Evolutionary conservation across 1,140 invertebrate species (phyloP), one percentile per base, ranked within the genome.

Genomic region (Drosophila obscura): DNA sequence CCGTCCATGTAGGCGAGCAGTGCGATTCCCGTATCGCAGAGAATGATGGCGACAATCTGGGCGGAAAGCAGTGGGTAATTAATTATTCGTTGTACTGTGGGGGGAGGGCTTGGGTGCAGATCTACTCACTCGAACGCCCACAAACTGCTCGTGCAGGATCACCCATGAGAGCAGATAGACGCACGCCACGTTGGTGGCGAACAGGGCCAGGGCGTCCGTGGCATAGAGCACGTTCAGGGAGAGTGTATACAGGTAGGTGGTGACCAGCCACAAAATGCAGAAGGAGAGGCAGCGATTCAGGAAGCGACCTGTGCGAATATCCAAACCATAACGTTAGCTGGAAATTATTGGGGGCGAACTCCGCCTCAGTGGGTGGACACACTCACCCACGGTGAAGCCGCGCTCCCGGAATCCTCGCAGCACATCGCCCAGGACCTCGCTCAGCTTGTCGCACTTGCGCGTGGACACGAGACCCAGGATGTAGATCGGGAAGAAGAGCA

Each of bases 141-240:
- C 97, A 93, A 99, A 99, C 91, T 99, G 97, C 89, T 99, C 97
- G 90, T 99, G 97, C 44, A 99, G 93, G 79, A 99, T 97, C 52
- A 98, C 97, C 98, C 97, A 99, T 1, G 97, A 98, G 2, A 99
- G 93, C 7, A 99, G 93, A 92, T 99, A 99, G 59, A 98, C 96
- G 89, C 97, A 98, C 7, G 96, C 96, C 4, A 98, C 97, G 77
- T 98, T 98, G 16, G 97, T 98, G 11, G 97, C 96, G 87, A 98
- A 98, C 9, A 99, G 92, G 1, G 97, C 96, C 93, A 98, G 96
- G 4, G 97, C 97, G 90, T 98, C 97, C 0, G 97, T 98, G 1
- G 97, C 96, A 57, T 97, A 93, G 2, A 99, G 93, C 67, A 97
- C 97, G 72, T 95, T 93, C 73, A 98, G 92, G 0, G 97, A 96